Percentiles rank a stretch among this genome's conserved stretches.
These are phyloP conservation scores for Drosophila colorata DNA, from an alignment of 2,888 invertebrate genomes.

Conservation along the genomic window DNA sequence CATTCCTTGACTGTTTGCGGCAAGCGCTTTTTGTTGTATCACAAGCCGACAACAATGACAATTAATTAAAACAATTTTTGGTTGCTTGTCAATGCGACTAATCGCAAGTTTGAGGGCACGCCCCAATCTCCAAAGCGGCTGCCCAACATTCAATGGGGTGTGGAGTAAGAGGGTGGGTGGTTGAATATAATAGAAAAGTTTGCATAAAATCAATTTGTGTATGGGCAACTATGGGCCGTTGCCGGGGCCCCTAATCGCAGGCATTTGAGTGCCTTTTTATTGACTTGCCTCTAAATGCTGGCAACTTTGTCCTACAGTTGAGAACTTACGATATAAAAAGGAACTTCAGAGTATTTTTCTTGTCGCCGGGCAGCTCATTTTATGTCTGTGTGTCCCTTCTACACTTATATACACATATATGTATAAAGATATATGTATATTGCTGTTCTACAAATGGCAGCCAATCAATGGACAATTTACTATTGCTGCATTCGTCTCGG, in stretches of 20 bases:
- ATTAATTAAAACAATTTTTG: constrained; percentile 67
- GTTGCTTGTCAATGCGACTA: constrained; percentile 46
- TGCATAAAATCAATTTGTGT: constrained; percentile 74
- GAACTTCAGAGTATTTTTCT: constrained; percentile 32
- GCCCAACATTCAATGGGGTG: constrained; percentile 23
- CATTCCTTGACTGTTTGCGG: constrained; percentile 54
- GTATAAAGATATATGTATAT: constrained; percentile 10
- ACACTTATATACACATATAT: neutral
- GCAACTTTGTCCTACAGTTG: constrained; percentile 41
- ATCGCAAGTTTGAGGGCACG: constrained; percentile 44
- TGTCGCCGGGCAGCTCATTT: constrained; percentile 12
- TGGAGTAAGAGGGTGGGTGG: neutral
- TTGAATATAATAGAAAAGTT: constrained; percentile 62
- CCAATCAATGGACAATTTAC: constrained; percentile 76
- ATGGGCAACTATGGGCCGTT: constrained; percentile 34
- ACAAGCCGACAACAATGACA: constrained; percentile 61
- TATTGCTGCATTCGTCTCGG: constrained; percentile 47
- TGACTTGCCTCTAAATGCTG: constrained; percentile 50
- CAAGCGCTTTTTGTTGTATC: constrained; percentile 35
- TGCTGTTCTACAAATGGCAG: constrained; percentile 40
- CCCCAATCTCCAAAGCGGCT: constrained; percentile 13
- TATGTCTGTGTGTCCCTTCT: constrained; percentile 20
- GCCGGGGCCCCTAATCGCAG: constrained; percentile 64
- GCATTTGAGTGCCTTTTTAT: constrained; percentile 72
- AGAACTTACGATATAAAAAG: constrained; percentile 17